Evolutionary conservation across 1,140 invertebrate species (phyloP).

Genomic region (Apis florea): DNA sequence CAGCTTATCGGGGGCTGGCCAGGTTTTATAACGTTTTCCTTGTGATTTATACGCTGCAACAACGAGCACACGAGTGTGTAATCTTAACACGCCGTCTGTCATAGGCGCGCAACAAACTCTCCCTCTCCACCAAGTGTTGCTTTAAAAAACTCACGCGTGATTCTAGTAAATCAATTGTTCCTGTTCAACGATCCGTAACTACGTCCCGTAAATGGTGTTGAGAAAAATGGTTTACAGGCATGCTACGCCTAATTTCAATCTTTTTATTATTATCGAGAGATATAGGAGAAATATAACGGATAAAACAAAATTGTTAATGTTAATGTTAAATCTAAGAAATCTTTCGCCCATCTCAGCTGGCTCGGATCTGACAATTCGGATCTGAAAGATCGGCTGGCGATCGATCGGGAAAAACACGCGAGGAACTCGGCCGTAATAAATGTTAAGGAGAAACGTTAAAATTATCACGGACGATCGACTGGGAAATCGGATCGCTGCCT

Average conservation of each 20-base stretch:
- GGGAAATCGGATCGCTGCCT: slow-evolving; percentile 7
- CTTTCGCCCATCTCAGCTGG: too few species aligned
- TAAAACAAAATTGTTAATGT: too few species aligned
- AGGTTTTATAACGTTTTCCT: slow-evolving; percentile 3
- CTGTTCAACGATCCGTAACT: background rate
- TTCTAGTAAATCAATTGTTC: background rate
- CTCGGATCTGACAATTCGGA: background rate
- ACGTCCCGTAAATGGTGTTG: too few species aligned
- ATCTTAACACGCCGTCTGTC: slow-evolving; percentile 12
- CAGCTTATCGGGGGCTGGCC: background rate
- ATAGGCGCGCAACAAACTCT: too few species aligned
- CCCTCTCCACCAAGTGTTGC: background rate
- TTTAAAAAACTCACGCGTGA: background rate
- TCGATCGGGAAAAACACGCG: background rate
- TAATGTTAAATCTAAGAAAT: too few species aligned
- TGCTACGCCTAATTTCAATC: too few species aligned
- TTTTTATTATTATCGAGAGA: too few species aligned
- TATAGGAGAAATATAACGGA: too few species aligned
- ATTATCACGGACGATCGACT: slow-evolving; percentile 1
- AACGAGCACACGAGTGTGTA: background rate
- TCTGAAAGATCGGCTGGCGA: background rate
- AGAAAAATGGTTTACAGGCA: too few species aligned
- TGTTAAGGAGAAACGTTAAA: background rate
- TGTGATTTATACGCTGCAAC: slow-evolving; percentile 9
- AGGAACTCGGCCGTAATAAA: slow-evolving; percentile 13